Evolutionary conservation across 2,888 invertebrate genomes (phyloP), one percentile per base, ranked within the genome.

Genomic region (Tetragnatha montana): DNA sequence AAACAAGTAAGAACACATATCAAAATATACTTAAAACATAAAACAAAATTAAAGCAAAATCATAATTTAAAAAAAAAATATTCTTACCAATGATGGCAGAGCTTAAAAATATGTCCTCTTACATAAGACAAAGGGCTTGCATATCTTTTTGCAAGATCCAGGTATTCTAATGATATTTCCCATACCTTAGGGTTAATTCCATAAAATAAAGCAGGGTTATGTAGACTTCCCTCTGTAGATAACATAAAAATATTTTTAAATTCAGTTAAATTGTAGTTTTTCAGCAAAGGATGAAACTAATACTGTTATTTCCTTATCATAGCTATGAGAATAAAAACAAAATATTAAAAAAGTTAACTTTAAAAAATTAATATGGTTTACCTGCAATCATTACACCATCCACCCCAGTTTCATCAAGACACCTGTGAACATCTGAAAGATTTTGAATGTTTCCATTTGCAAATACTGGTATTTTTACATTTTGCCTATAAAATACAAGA

Each of bases 401-500:
- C 0, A 96, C 98, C 50, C 96, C 96, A 0, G 99, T 99, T 92
- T 95, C 96, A 87, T 95, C 94, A 81, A 99, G 94, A 93, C 99
- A 99, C 91, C 96, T 95, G 87, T 96, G 94, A 1, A 97, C 96
- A 95, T 99, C 99, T 92, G 96, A 96, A 92, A 97, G 93, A 92
- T 96, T 97, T 93, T 99, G 98, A 92, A 99, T 97, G 93, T 99
- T 99, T 19, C 99, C 99, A 94, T 99, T 99, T 49, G 99, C 98
- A 93, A 99, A 96, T 93, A 99, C 97, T 17, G 99, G 99, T 92
- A 99, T 96, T 91, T 95, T 96, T 47, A 99, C 95, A 89, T 96
- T 96, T 17, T 49, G 50, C 68, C 84, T 87, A 69, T 68, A 81
- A 90, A 71, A 35, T 35, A 35, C 35, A 35, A 35, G 35, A 35